Evolutionary conservation across 2,113 vertebrate species (phyloP), one percentile per base, ranked within the genome.

Genomic region (Hippolais icterina): DNA sequence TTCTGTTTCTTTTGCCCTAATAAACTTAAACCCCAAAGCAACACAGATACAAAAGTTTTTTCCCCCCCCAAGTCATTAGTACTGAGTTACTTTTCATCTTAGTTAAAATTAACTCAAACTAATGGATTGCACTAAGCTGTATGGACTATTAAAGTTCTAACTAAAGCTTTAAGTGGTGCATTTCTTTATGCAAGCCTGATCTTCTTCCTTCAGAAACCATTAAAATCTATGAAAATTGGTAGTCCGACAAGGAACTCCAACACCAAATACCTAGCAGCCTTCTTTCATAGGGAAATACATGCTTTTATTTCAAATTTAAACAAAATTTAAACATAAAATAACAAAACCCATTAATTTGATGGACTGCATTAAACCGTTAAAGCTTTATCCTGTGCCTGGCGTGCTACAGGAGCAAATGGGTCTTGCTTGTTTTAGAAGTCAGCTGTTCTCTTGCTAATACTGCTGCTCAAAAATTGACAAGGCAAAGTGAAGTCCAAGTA

Each of bases 31-130:
- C 2, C 3, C 35, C 14, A 7, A 16, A 53, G 8, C 28, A n/a
- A 65, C 7, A 52, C 24, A 28, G 15, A 25, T 10, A 12, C 15
- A 10, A 3, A 7, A 3, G 1, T 4, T 57, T 47, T 59, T 82
- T 47, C 5, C 14, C 15, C 15, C 37, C 31, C 24, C 41, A 74
- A 87, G 42, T 87, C 29, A 52, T 63, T 85, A 39, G 72, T 86
- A 77, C 72, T 78, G 65, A 78, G 81, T 95, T 91, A 87, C 35
- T 87, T 60, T 82, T 46, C 39, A 76, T 54, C 46, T 75, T 64
- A 79, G 94, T 94, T 94, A 92, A 91, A 79, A 68, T 92, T 92
- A 89, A 95, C 87, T 89, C 33, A 54, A 44, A n/a, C 41, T 71
- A 89, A 75, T 77, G 59, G 37, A 70, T 82, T 81, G n/a, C 53